phyloP scores from a whole-genome alignment of 2,113 vertebrate genomes.

The Pundamilia nyererei region DNA sequence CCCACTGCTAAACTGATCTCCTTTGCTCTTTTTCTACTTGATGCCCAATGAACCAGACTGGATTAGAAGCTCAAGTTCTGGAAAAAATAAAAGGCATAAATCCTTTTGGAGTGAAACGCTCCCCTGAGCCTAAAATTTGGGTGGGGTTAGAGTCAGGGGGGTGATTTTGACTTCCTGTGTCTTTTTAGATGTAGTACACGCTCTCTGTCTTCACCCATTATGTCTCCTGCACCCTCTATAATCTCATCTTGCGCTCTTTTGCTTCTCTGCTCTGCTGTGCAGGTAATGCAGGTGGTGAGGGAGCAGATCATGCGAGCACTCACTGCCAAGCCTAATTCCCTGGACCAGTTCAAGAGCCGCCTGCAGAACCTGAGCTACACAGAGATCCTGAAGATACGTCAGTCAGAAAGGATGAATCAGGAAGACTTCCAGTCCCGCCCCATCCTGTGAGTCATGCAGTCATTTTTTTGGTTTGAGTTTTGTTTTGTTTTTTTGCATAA shows the following conservation, averaged over 20 bases:
- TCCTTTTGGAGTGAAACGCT: not conserved
- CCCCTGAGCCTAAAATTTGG: not conserved
- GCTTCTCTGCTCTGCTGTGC: not conserved
- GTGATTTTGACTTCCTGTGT: not conserved
- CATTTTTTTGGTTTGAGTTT: not conserved
- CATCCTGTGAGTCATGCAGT: conserved; percentile 82
- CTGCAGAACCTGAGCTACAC: conserved; percentile 98
- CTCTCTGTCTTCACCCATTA: not conserved
- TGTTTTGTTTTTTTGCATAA: not conserved
- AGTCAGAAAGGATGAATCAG: conserved; percentile 99
- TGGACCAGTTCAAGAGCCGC: conserved; percentile 99
- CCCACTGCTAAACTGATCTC: conserved; percentile 4
- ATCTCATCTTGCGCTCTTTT: not conserved
- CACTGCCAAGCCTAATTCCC: conserved; percentile 96
- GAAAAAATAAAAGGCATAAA: not conserved
- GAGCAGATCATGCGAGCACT: conserved; percentile 99
- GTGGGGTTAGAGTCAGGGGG: not conserved
- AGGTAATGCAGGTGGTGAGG: conserved; percentile 99
- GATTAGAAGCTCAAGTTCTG: conserved; percentile 14
- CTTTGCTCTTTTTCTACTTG: conserved; percentile 11
- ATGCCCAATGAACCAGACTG: not conserved
- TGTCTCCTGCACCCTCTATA: not conserved
- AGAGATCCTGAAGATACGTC: conserved; percentile 98
- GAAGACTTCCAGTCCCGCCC: conserved; percentile 98
- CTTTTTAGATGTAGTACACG: not conserved